Evolutionary conservation across 2,888 invertebrate genomes (phyloP), one percentile per base, ranked within the genome.

Genomic region (Amaurobius ferox): DNA sequence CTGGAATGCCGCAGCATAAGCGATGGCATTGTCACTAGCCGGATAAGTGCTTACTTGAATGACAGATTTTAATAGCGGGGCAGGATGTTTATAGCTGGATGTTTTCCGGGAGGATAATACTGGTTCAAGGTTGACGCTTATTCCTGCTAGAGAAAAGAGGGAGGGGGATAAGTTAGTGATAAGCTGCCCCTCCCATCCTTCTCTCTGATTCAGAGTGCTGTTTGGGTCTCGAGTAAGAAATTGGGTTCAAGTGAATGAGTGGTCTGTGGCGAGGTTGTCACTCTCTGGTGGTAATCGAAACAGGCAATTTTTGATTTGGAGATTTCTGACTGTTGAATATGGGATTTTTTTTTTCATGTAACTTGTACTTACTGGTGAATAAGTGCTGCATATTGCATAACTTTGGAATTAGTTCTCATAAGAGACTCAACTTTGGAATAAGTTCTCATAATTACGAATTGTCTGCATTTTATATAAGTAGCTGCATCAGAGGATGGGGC

Each of bases 1-100:
- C n/a, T n/a, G n/a, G n/a, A n/a, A n/a, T n/a, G n/a, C n/a, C n/a
- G n/a, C n/a, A n/a, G n/a, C n/a, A n/a, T n/a, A n/a, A n/a, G n/a
- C 61, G 39, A 26, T 30, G 16, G 70, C 11, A 66, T 67, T 67
- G 79, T 72, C 72, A 73, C 44, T 32, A 67, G 44, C 55, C 73
- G 72, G 79, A 73, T 73, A 55, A 55, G 40, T 64, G 29, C 11
- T 64, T n/a, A n/a, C 64, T 30, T 76, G 81, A 83, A 48, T 76
- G 76, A 64, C 76, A 83, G 81, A 76, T 83, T 83, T 83, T 76
- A 83, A 76, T 76, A 68, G 70, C 61, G 48, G 64, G 48, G 70
- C 81, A 83, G 81, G 81, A 83, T 83, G 81, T 83, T 73, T 73
- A 62, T 44, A 35, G 70, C 3, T 16, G 23, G 40, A 26, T 7